Percentiles rank a stretch among this genome's conserved stretches.
Evolutionary conservation across 2,888 invertebrate species (phyloP).

Genomic region (Sphaerophoria rueppellii): DNA sequence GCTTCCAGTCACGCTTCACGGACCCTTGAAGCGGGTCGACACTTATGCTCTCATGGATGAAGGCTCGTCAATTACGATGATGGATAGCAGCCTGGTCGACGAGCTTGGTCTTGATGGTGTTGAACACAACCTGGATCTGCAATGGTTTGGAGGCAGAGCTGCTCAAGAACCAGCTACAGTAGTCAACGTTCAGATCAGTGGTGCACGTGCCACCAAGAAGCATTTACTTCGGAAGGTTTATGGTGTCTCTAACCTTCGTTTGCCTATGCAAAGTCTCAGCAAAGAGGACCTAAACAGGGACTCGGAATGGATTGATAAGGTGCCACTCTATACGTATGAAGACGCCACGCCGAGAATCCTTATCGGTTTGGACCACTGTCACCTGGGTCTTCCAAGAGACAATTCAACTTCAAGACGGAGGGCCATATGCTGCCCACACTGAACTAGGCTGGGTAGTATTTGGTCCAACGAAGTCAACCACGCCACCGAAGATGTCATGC

Average conservation of each 20-base stretch:
- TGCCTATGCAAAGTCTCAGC: constrained; percentile 40
- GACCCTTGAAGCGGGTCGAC: constrained; percentile 29
- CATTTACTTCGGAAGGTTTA: constrained; percentile 14
- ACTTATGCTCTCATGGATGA: constrained; percentile 59
- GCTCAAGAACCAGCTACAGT: constrained; percentile 47
- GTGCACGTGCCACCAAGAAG: constrained; percentile 13
- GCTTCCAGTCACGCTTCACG: constrained; percentile 55
- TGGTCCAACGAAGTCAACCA: constrained; percentile 25
- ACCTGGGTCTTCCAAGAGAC: constrained; percentile 41
- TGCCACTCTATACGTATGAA: constrained; percentile 27
- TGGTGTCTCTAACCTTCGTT: constrained; percentile 17
- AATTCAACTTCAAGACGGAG: constrained; percentile 15
- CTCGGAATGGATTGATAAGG: constrained; percentile 7
- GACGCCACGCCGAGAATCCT: constrained; percentile 41
- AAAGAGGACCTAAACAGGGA: constrained; percentile 17
- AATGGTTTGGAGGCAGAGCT: constrained; percentile 59
- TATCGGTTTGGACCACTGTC: constrained; percentile 54
- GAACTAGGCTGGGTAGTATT: constrained; percentile 65
- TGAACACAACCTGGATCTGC: too few species aligned
- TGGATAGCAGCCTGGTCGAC: constrained; percentile 40
- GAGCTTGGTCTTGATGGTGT: constrained; percentile 52
- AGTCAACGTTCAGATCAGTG: constrained; percentile 58
- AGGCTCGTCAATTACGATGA: constrained; percentile 65
- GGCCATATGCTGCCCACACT: constrained; percentile 65
- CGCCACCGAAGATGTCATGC: constrained; percentile 14